Base-by-base conservation (phyloP, 2,797 vertebrate species). In the Chromobotia macracanthus region DNA sequence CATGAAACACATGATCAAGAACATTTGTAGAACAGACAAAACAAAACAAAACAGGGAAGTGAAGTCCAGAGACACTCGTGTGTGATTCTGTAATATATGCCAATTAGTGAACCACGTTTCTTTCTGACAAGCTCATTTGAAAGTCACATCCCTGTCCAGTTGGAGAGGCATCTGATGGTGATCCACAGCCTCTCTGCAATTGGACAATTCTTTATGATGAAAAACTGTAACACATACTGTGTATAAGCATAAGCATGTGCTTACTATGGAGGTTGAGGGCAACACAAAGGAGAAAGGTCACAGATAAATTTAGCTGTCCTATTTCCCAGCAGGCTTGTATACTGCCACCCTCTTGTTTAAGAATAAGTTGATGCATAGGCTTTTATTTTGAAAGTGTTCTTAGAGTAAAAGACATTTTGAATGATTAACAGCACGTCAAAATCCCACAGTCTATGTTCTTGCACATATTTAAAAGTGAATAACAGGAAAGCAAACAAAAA, bases 281-380 rank as follows among this genome's bases (percentile, higher is more conserved):
- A 11, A 28, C 73, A 31, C 2, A 28, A n/a, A 65, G 48, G 8
- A 18, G 44, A 55, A 25, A 38, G 23, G 28, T 38, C 65, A 66
- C 28, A 28, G 28, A 11, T 53, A 69, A 38, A 64, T 69, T 63
- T 23, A 50, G 31, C 44, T 66, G 4, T 44, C 1, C 12, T 10
- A 9, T 58, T 58, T 58, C 55, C 13, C 12, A 2, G 56, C 56
- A 64, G 44, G 65, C 48, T 70, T 72, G 10, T 72, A 19, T 53
- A 25, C 46, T 48, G 23, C 58, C 28, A 2, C 28, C 4, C 60
- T 31, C 18, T 11, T 12, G 23, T 28, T 46, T 56, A 46, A 13
- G 63, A 41, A 56, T 66, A 83, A 72, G 48, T 25, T 82, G 77
- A 80, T 86, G 82, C 86, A 85, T 84, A 83, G 82, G 84, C 75